phyloP scores from a whole-genome alignment of 1,140 invertebrate genomes.

The Cyclina sinensis region DNA sequence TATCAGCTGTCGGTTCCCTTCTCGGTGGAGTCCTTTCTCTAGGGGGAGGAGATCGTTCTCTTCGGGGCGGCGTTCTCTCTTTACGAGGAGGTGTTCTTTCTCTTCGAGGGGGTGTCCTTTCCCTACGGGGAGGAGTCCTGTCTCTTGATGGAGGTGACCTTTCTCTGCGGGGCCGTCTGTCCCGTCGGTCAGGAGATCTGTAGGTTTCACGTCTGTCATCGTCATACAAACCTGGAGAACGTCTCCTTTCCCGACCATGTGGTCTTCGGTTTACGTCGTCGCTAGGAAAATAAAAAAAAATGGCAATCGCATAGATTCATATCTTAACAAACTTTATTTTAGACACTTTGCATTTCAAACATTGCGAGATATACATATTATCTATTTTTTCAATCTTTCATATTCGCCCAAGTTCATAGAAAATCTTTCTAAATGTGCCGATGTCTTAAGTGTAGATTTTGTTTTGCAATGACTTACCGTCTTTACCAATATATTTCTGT shows the following conservation, averaged over 20 bases:
- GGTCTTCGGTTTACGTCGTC: neutral
- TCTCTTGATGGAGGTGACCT: neutral
- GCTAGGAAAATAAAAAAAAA: neutral
- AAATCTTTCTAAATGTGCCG: no score
- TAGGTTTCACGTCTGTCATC: neutral
- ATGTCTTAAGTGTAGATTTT: no score
- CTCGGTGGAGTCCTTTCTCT: conserved; percentile 14
- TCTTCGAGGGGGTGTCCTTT: neutral
- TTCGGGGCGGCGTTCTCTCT: neutral
- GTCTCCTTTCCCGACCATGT: neutral
- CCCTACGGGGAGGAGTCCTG: neutral
- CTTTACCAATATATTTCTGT: no score
- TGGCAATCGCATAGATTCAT: no score
- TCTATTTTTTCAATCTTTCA: no score
- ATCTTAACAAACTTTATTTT: no score
- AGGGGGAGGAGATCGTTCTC: neutral
- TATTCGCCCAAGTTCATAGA: no score
- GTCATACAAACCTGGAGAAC: neutral
- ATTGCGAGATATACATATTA: no score
- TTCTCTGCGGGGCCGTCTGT: neutral
- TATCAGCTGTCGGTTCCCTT: neutral
- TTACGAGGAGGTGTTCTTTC: neutral
- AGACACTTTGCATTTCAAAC: no score
- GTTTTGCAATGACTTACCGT: no score
- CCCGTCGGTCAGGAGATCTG: neutral